phyloP scores from a whole-genome alignment of 2,888 invertebrate genomes.

The Drosophila picticornis region DNA sequence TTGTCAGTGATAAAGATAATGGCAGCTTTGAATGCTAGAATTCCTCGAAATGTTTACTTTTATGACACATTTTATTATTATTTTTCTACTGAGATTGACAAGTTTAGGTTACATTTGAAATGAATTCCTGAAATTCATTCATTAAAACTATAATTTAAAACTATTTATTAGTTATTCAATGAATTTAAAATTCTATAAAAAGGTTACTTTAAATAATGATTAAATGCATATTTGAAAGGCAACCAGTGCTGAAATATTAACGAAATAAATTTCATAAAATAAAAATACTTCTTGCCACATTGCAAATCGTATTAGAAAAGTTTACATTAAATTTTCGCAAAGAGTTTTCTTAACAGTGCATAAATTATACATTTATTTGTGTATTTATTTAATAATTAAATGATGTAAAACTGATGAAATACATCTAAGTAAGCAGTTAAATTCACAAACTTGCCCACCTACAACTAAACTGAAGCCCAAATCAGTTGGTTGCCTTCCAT shows the following conservation, averaged over 20 bases:
- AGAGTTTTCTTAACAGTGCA: not conserved
- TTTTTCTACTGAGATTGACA: not conserved
- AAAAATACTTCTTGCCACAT: not conserved
- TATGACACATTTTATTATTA: not conserved
- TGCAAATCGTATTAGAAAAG: not conserved
- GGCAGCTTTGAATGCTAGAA: constrained; percentile 11
- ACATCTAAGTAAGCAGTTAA: not conserved
- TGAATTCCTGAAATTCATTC: too few species aligned
- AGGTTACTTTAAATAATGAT: not conserved
- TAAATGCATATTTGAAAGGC: not conserved
- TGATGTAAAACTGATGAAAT: too few species aligned
- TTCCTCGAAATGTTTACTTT: not conserved
- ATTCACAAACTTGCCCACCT: not conserved
- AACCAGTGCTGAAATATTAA: not conserved
- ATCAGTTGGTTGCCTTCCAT: not conserved
- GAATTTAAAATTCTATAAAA: not conserved
- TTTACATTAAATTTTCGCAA: not conserved
- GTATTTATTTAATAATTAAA: too few species aligned
- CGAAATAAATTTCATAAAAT: not conserved
- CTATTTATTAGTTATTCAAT: not conserved
- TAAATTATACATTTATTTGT: not conserved
- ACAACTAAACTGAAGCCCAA: not conserved
- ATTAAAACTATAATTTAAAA: not conserved
- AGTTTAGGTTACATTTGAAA: not conserved
- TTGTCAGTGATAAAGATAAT: constrained; percentile 14